Base-by-base conservation (phyloP, 1,140 invertebrate species). In the Oryzaephilus surinamensis region DNA sequence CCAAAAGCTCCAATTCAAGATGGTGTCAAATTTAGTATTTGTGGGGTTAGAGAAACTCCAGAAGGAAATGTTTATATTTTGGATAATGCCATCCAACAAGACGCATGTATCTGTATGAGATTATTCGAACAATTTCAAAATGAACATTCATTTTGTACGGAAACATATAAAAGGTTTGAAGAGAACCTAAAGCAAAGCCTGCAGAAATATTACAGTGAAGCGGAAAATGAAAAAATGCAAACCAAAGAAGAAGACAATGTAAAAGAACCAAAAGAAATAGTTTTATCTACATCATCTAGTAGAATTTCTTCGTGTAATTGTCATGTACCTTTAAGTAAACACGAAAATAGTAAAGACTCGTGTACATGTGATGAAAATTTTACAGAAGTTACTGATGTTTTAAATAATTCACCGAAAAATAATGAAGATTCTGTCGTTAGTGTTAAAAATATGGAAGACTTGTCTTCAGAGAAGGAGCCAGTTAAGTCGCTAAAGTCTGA, bases 61-160 rank as follows among this genome's bases (percentile, higher is more conserved):
- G 34, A 50, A 10, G 51, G 55, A 30, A 60, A 58, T 33, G 42
- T 55, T 2, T 60, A 52, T 34, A 38, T 55, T 7, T 18, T 60
- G 6, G 39, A 41, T 8, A 33, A 43, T n/a, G 46, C 51, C 2
- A 16, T 46, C 15, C 32, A 31, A 10, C 40, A 39, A 11, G 16
- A 38, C 14, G 42, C 45, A 2, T 60, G 58, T 32, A 24, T 34
- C 3, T 60, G 58, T 32, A 46, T 53, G 43, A 32, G 40, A 14
- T 16, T 58, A 8, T 54, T 49, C 15, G 24, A 48, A 1, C 23
- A 33, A 24, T 60, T 52, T 18, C 27, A 45, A 32, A 12, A 45
- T 6, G 44, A 33, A 34, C 56, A 58, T 28, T 28, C 30, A 14
- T n/a, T 3, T 17, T 57, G 55, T 26, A 29, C 54, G 41, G 32